Evolutionary conservation across 2,888 invertebrate species (phyloP), one percentile per base, ranked within the genome.

Genomic region (Prenolepis imparis): DNA sequence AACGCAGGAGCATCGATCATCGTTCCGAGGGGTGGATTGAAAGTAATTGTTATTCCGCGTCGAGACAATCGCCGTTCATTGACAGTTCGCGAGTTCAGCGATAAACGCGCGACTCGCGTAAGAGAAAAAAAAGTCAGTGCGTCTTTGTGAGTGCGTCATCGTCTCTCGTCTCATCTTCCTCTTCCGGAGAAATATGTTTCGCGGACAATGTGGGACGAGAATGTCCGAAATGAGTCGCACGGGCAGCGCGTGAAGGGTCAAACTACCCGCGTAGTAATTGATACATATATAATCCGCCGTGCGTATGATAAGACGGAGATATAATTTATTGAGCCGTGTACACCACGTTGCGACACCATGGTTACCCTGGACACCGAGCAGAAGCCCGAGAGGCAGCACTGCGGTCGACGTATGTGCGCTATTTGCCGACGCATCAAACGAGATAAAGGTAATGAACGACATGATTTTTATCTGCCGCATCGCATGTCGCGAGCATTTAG

Each of bases 361-460:
- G 94, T 94, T 92, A 94, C 94, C 91, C 90, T 94, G 93, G 94
- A 94, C 92, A 94, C 94, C 80, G 94, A 94, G 87, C 94, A 94
- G 91, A 94, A 94, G 92, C 94, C 94, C 81, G 94, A 94, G 89
- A 90, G 94, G 92, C 94, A 94, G 90, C 94, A 94, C 85, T 94
- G 94, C 89, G 94, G 93, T 73, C 92, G 94, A 66, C 94, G 94
- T 84, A 94, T 94, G 94, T 94, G 94, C 90, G 94, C 94, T 83
- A 94, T 94, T 92, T 94, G 94, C 92, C 92, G 94, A 91, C 93
- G 94, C 91, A 93, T 94, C 92, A 94, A 93, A 89, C 93, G 94
- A 84, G 94, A 94, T 87, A 94, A 93, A 94, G 94, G 94, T 94
- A 94, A 93, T 86, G 66, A 81, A 64, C 55, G 81, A 74, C 44